These are phyloP conservation scores for Neotoma lepida DNA, from an alignment of 2,113 vertebrate species.

Conservation along the genomic window DNA sequence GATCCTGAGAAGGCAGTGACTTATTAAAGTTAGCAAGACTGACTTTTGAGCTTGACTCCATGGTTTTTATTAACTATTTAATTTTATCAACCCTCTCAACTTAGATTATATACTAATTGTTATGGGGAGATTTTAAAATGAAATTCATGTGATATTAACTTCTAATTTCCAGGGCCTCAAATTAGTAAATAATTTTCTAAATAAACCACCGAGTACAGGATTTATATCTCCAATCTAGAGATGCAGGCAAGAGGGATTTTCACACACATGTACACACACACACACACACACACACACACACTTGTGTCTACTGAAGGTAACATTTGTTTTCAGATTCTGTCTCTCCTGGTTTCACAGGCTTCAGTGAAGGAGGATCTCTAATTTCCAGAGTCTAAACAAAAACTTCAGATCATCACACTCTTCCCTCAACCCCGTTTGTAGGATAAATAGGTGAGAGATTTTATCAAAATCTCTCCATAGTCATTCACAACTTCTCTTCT, in stretches of 20 bases:
- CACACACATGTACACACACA: background rate
- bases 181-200: background rate
- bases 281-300: too few species aligned
- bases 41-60: background rate
- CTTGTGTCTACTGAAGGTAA: background rate
- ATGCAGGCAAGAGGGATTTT: background rate
- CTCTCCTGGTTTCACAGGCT: background rate
- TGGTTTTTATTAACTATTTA: background rate
- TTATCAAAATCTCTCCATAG: background rate
- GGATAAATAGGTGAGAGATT: background rate
- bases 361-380: background rate
- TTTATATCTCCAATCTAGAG: background rate
- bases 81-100: background rate
- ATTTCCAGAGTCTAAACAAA: background rate
- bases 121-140: background rate
- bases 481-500: background rate
- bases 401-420: background rate
- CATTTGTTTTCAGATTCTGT: background rate
- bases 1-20: background rate
- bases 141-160: background rate
- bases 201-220: background rate
- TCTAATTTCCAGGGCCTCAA: constrained; percentile 1
- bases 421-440: background rate
- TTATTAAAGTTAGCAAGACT: background rate
- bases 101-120: background rate